phyloP scores from a whole-genome alignment of 37 sponge, comb jelly and placozoan species.

The Cliona cf. orientalis region DNA sequence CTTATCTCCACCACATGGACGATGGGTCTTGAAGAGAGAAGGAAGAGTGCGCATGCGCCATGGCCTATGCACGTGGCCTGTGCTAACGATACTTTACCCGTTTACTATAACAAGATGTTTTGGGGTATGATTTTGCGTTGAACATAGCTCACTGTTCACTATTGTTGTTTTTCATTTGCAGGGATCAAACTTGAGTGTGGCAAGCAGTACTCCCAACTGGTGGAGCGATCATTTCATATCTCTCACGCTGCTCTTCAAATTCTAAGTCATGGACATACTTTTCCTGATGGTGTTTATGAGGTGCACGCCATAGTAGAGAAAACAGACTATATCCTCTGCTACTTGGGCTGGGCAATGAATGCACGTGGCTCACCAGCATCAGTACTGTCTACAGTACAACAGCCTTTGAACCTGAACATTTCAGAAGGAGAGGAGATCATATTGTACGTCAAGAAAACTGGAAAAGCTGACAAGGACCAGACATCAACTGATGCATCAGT shows the following conservation, averaged over 20 bases:
- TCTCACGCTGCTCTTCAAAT: constrained; percentile 27
- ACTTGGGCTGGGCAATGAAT: neutral
- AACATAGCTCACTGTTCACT: too few relatives aligned
- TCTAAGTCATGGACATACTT: neutral
- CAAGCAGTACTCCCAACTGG: constrained; percentile 23
- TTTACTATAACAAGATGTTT: constrained; percentile 34
- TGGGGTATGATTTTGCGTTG: constrained; percentile 47
- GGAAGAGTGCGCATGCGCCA: constrained; percentile 48
- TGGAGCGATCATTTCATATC: constrained; percentile 26
- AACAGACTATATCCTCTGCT: constrained; percentile 37
- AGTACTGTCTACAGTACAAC: neutral
- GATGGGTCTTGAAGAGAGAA: neutral
- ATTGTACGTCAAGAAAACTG: constrained; percentile 11
- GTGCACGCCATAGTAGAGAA: constrained; percentile 24
- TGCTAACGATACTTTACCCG: neutral
- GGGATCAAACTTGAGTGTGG: constrained; percentile 22
- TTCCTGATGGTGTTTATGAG: neutral
- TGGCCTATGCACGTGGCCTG: constrained; percentile 16
- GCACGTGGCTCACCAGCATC: neutral
- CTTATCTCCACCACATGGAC: constrained; percentile 24
- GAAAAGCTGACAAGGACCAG: neutral
- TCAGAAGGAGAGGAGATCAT: constrained; percentile 44
- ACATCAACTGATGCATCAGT: neutral
- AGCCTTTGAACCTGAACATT: constrained; percentile 25
- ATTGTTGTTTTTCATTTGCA: neutral